Conservation (phyloP, 2,113 vertebrate genomes). For the Rafetus swinhoei region DNA sequence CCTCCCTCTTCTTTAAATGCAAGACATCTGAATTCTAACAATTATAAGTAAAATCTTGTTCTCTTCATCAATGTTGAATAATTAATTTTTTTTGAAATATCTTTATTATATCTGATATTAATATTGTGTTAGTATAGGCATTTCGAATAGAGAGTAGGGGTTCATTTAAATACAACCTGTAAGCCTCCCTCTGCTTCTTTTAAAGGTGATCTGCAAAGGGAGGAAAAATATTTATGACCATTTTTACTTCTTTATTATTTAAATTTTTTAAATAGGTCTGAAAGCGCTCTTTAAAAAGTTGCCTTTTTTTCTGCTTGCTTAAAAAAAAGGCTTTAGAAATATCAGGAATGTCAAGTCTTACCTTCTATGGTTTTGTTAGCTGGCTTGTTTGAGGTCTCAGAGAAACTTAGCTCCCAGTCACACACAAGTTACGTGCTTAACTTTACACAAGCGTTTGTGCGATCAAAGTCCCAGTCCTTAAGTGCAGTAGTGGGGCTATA, state of each 20-base stretch:
- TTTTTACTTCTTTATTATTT: not conserved
- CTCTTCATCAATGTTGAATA: not conserved
- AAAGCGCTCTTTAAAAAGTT: not conserved
- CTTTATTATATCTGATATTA: not conserved
- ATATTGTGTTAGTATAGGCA: not conserved
- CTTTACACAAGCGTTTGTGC: not conserved
- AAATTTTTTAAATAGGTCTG: not conserved
- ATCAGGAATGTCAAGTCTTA: not conserved
- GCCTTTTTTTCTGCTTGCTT: not conserved
- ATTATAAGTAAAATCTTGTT: not conserved
- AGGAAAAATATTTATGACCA: not conserved
- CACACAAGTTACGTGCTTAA: not conserved
- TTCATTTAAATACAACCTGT: no score
- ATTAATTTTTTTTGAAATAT: not conserved
- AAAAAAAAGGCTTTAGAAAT: not conserved
- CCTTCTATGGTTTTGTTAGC: not conserved
- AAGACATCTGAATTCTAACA: not conserved
- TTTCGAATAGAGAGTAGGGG: not conserved
- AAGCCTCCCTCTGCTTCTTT: no score
- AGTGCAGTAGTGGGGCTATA: not conserved
- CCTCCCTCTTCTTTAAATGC: not conserved
- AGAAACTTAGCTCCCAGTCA: not conserved
- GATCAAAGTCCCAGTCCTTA: not conserved
- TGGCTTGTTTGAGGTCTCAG: not conserved
- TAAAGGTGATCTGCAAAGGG: not conserved